phyloP scores from a whole-genome alignment of 2,797 vertebrate species.

The Eremophila alpestris region DNA sequence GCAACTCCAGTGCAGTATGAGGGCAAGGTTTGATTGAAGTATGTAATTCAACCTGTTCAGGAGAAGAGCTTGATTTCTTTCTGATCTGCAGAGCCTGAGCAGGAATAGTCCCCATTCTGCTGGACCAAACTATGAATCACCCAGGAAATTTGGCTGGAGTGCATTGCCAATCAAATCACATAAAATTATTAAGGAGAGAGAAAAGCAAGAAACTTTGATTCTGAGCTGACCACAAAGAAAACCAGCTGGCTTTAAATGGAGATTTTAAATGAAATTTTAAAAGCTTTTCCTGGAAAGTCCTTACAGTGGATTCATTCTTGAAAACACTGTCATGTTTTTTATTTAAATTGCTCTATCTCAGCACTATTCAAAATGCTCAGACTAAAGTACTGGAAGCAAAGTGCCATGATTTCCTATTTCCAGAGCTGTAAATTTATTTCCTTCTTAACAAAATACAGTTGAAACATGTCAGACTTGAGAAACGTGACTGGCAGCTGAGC shows the following conservation, averaged over 20 bases:
- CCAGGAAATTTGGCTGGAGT: not conserved
- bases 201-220: conserved; percentile 23
- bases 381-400: not conserved
- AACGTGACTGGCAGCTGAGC: not conserved
- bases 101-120: not conserved
- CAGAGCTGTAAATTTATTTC: not conserved
- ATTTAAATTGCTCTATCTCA: not conserved
- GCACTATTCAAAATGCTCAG: not conserved
- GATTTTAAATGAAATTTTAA: conserved; percentile 56
- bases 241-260: conserved; percentile 23
- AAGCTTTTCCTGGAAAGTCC: conserved; percentile 2
- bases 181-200: not conserved
- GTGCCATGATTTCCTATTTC: not conserved
- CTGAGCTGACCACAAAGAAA: conserved; percentile 60
- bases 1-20: not conserved
- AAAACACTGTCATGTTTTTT: not conserved
- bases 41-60: not conserved
- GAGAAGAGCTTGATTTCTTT: not conserved
- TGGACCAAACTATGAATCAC: not conserved
- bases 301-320: not conserved
- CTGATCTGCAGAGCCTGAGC: not conserved
- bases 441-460: not conserved
- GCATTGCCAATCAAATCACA: not conserved
- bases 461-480: not conserved
- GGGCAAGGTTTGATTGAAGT: conserved; percentile 26